Evolutionary conservation across 2,888 invertebrate species (phyloP).

Genomic region (Caenorhabditis sulstoni): DNA sequence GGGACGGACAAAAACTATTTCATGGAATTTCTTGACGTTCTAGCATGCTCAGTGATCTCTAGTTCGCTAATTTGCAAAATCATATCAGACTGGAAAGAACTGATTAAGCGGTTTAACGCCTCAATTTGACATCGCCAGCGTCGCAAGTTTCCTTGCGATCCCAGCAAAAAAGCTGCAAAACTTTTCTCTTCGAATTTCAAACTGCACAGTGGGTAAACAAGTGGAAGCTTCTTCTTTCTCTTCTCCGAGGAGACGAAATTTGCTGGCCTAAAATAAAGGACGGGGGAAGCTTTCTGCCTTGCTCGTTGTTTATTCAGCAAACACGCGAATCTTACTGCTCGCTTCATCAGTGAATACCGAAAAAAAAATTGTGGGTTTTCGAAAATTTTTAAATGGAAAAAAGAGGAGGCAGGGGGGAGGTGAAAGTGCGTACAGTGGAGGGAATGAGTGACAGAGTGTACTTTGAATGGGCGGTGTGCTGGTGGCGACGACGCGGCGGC

Average conservation of each 20-base stretch:
- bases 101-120: no score
- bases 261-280: constrained; percentile 38
- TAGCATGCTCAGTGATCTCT: no score
- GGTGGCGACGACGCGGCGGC: not conserved
- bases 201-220: constrained; percentile 19
- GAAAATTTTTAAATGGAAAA: constrained; percentile 9
- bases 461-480: not conserved
- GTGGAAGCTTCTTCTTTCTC: not conserved
- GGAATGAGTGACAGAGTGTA: not conserved
- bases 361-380: not conserved
- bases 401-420: not conserved
- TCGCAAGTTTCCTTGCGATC: no score
- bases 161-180: no score
- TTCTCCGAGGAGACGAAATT: constrained; percentile 7
- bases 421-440: constrained; percentile 11
- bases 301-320: constrained; percentile 43
- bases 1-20: constrained; percentile 6
- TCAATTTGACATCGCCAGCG: no score
- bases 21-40: no score
- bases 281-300: constrained; percentile 7
- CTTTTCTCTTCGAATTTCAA: no score
- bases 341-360: constrained; percentile 22
- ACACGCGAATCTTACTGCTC: constrained; percentile 16
- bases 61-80: no score
- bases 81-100: no score